A percentile compares a stretch with the other conserved stretches of the same genome.
Evolutionary conservation across 2,113 vertebrate genomes (phyloP).

Genomic region (Rhizomys pruinosus): DNA sequence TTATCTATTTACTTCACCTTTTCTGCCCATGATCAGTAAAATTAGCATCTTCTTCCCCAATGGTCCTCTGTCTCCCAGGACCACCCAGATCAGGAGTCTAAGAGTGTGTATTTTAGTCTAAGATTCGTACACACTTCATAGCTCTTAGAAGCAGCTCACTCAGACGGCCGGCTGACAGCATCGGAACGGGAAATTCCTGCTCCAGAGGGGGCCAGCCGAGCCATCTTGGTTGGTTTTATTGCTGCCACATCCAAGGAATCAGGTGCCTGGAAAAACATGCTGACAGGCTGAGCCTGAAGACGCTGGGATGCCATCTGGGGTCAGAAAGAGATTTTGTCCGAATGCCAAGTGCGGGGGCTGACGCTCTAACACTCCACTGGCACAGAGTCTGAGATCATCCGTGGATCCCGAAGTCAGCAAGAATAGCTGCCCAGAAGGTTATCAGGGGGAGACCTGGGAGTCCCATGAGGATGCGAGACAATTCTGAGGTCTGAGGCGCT

Average conservation of each 20-base stretch:
- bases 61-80: not conserved
- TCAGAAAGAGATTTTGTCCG: slow-evolving; percentile 66
- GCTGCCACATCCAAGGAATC: slow-evolving; percentile 71
- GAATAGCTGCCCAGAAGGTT: not conserved
- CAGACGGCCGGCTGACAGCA: not conserved
- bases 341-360: slow-evolving; percentile 42
- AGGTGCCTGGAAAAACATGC: slow-evolving; percentile 69
- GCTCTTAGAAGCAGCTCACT: not conserved
- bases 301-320: slow-evolving; percentile 75
- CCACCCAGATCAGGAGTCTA: not conserved
- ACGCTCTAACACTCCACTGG: not conserved
- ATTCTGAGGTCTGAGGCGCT: not conserved
- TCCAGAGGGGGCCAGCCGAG: not conserved
- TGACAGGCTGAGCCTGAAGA: slow-evolving; percentile 58
- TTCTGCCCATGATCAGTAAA: slow-evolving; percentile 1
- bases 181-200: slow-evolving; percentile 65
- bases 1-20: not conserved
- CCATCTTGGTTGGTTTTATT: not conserved
- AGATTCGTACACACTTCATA: slow-evolving; percentile 7
- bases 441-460: accelerated
- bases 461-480: not conserved
- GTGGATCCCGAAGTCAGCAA: not conserved
- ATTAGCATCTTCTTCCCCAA: not conserved
- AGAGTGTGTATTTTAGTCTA: not conserved
- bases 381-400: not conserved